These are phyloP conservation scores for Cataglyphis livida DNA, from an alignment of 2,888 invertebrate species.

Conservation along the genomic window DNA sequence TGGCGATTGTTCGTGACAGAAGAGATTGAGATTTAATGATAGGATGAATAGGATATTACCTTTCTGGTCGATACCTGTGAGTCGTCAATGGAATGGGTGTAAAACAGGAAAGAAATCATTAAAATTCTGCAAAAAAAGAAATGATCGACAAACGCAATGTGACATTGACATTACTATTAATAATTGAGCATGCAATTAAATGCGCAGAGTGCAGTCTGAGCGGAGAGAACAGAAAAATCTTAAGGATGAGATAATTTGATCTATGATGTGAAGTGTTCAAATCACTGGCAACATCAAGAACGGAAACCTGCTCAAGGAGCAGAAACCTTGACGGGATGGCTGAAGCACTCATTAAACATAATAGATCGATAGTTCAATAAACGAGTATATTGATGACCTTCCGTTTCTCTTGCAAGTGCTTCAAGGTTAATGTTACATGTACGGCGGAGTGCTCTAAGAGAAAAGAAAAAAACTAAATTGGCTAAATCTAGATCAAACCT, in stretches of 20 bases:
- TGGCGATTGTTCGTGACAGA: constrained; percentile 39
- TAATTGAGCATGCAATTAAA: constrained; percentile 23
- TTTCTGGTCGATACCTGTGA: constrained; percentile 81
- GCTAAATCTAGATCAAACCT: constrained; percentile 85
- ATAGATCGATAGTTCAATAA: background rate
- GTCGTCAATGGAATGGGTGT: constrained; percentile 79
- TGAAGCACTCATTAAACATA: background rate
- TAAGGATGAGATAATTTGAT: constrained; percentile 25
- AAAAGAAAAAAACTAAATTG: constrained; percentile 75
- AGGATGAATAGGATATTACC: constrained; percentile 80
- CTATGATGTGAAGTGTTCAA: constrained; percentile 35
- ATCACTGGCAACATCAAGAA: constrained; percentile 29
- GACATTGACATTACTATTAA: constrained; percentile 58
- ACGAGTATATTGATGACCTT: background rate
- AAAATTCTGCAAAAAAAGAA: constrained; percentile 75
- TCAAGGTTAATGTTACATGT: constrained; percentile 30
- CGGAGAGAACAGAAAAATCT: constrained; percentile 6
- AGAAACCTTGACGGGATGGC: background rate
- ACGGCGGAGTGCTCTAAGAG: constrained; percentile 13
- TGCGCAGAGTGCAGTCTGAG: constrained; percentile 18
- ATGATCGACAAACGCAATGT: constrained; percentile 72
- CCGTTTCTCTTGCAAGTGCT: constrained; percentile 11
- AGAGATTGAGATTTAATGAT: constrained; percentile 60
- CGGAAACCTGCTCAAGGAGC: constrained; percentile 10
- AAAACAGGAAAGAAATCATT: constrained; percentile 80